Conservation (phyloP, 2,113 vertebrate species). For the Macrotis lagotis region DNA sequence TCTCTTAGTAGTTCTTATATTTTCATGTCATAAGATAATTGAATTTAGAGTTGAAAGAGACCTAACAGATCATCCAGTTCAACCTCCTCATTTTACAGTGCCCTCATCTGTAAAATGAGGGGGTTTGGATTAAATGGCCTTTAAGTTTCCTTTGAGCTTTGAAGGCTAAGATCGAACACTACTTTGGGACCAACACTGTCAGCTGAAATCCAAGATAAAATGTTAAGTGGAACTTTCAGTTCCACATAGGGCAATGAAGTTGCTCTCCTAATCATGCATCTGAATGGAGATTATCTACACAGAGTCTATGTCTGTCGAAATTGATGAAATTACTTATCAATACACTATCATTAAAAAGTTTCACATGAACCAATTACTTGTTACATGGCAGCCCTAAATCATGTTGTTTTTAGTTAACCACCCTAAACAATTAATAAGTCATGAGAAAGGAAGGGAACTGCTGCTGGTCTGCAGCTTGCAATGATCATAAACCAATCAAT, state of each 20-base stretch:
- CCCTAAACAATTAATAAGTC: slow-evolving; percentile 65
- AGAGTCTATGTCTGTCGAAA: neutral
- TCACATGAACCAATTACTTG: neutral
- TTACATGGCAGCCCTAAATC: slow-evolving; percentile 39
- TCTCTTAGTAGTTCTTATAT: neutral
- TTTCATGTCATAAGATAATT: neutral
- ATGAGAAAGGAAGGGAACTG: slow-evolving; percentile 59
- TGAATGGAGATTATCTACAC: neutral
- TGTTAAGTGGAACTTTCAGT: neutral
- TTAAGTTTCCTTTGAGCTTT: neutral
- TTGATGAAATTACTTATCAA: neutral
- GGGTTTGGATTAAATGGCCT: neutral
- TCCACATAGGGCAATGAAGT: neutral
- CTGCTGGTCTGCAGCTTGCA: slow-evolving; percentile 70
- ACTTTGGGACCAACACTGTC: neutral
- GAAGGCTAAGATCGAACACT: neutral
- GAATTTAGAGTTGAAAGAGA: neutral
- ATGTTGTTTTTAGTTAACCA: slow-evolving; percentile 65
- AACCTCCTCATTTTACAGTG: neutral
- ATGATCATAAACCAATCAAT: slow-evolving; percentile 69
- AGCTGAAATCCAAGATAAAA: neutral
- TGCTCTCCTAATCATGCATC: neutral
- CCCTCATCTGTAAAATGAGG: neutral
- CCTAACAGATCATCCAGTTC: neutral
- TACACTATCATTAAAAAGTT: slow-evolving; percentile 24